Base-by-base conservation (phyloP, 2,888 invertebrate species). In the Philaethria dido region DNA sequence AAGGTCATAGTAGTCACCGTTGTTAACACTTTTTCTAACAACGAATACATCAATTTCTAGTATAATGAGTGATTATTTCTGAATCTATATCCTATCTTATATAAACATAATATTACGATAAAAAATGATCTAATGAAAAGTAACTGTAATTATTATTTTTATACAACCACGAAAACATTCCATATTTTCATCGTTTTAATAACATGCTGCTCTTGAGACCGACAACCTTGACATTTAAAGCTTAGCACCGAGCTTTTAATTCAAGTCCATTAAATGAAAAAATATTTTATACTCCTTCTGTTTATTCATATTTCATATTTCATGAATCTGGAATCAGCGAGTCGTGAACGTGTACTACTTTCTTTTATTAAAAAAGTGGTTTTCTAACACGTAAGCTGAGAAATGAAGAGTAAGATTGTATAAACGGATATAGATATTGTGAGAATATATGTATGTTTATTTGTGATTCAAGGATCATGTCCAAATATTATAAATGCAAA, bases 171-270 rank as follows among this genome's bases (percentile, higher is more conserved):
- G 29, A 47, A 65, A 65, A 65, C 44, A 52, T 59, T 64, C 50
- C 48, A 60, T 18, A 42, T 65, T 50, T 50, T 44, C 64, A 59
- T 9, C 55, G 61, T 64, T 64, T 68, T 68, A 68, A 68, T 64
- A 55, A 68, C 61, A 22, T 44, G 57, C 67, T 61, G 60, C 61
- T 52, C 52, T 52, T 66, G 66, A 64, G 39, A 61, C 36, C 61
- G 45, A 60, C 52, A 57, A 52, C 69, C 69, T 67, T 69, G 69
- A 69, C 69, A 64, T 69, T 67, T 54, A 57, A 64, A 64, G 39
- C 29, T 52, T 45, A 60, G 60, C 48, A 61, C 45, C 42, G 55
- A 54, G 44, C n/a, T n/a, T 20, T 61, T 55, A 47, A 64, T 65
- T 64, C 47, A 59, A 60, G 64, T 47, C 45, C 42, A 60, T 64